phyloP scores from a whole-genome alignment of 1,140 invertebrate species.

The Melipona quadrifasciata region DNA sequence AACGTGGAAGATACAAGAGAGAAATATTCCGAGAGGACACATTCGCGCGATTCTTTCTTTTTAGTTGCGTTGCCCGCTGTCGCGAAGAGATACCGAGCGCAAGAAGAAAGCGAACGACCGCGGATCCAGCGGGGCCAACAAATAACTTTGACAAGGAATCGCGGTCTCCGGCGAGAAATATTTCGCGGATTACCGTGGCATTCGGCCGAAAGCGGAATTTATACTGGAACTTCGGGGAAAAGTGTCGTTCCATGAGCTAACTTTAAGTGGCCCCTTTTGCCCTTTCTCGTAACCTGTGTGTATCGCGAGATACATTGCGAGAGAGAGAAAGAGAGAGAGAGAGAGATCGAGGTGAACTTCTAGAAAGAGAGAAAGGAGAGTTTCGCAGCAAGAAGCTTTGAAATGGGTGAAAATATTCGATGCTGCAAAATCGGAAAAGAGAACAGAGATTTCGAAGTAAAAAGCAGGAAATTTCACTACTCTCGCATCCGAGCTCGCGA shows the following conservation, averaged over 20 bases:
- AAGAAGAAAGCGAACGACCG: background rate
- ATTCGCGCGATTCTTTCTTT: background rate
- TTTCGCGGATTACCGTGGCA: constrained; percentile 51
- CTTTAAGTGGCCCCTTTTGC: constrained; percentile 29
- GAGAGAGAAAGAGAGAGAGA: background rate
- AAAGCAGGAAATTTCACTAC: background rate
- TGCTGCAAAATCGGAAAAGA: background rate
- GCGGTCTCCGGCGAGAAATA: constrained; percentile 49
- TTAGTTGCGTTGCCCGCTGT: background rate
- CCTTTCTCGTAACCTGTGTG: background rate
- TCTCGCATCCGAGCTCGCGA: background rate
- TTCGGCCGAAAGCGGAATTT: constrained; percentile 53
- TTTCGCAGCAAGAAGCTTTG: background rate
- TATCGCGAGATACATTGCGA: background rate
- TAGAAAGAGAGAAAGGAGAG: constrained; percentile 7
- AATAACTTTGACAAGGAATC: constrained; percentile 54
- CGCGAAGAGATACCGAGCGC: background rate
- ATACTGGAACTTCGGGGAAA: constrained; percentile 48
- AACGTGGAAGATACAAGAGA: no score
- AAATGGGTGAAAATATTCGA: constrained; percentile 11
- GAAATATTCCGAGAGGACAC: background rate
- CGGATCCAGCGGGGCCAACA: constrained; percentile 32
- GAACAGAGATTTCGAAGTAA: background rate
- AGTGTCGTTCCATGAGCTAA: constrained; percentile 50
- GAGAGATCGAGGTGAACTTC: background rate